Base-by-base conservation (phyloP, 2,797 vertebrate species). In the Varecia variegata region DNA sequence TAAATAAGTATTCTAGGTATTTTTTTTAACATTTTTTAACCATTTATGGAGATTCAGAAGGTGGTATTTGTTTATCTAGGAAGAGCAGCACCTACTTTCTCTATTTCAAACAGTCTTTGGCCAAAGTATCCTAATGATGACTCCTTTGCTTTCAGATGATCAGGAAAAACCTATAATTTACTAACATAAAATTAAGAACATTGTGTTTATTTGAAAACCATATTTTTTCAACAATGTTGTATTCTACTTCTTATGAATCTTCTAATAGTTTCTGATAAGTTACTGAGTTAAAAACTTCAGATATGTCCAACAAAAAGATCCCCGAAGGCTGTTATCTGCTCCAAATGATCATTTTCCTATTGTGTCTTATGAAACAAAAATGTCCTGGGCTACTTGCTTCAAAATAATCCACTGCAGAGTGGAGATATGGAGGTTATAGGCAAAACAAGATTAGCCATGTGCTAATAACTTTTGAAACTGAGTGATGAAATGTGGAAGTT, bases 181-280 rank as follows among this genome's bases (percentile, higher is more conserved):
- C 70, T 81, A 52, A 93, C 56, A 70, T 71, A 30, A 92, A 96
- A 84, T 79, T 65, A 74, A 87, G 25, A 82, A 85, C 58, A 70
- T 27, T 43, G 50, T 77, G 18, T 77, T 92, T 88, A 83, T 23
- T 67, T 67, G 25, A 85, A 92, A 94, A 71, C 7, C 3, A 58
- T 47, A 45, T 47, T 85, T 92, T 86, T 91, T 32, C 32, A 79
- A 67, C 7, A 79, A 68, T 32, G 21, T 67, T 56, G 27, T 60
- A 62, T 90, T 35, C 43, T 89, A 88, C 40, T 58, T 77, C 58
- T 60, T 60, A 10, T 54, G 40, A 88, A 8, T 30, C 43, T 71
- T 87, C n/a, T 65, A 58, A 71, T 32, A 43, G 11, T 58, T 86
- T 80, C 82, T 65, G 67, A 90, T 27, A 81, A 76, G 67, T 67